phyloP scores from a whole-genome alignment of 1,140 invertebrate species.

The Drosophila tsacasi region DNA sequence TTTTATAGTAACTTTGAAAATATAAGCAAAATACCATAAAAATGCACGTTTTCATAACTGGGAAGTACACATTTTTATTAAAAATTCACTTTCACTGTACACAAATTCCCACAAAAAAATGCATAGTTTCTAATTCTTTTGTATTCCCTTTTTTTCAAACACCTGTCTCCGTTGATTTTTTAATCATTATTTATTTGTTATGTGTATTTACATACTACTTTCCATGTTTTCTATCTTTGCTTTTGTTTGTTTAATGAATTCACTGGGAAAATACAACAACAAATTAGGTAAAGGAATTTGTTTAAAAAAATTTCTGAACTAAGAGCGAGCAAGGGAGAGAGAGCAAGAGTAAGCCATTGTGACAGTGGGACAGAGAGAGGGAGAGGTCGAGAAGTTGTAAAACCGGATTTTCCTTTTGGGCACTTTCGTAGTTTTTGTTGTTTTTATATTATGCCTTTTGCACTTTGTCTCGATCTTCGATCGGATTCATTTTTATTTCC shows the following conservation, averaged over 20 bases:
- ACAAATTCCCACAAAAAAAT: constrained; percentile 10
- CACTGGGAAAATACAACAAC: constrained; percentile 21
- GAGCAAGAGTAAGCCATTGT: constrained; percentile 23
- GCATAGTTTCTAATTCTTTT: constrained; percentile 13
- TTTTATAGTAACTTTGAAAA: not conserved
- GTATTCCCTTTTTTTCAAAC: constrained; percentile 11
- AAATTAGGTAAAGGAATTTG: constrained; percentile 24
- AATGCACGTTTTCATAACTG: not conserved
- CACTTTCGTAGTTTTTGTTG: constrained; percentile 49
- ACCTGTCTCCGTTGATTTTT: constrained; percentile 27
- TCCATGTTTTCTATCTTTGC: constrained; percentile 21
- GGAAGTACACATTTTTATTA: not conserved
- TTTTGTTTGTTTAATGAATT: constrained; percentile 22
- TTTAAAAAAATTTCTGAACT: constrained; percentile 26
- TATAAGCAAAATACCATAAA: not conserved
- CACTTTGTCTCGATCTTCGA: constrained; percentile 72
- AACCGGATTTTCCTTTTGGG: constrained; percentile 83
- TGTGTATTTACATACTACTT: constrained; percentile 15
- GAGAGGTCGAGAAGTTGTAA: constrained; percentile 72
- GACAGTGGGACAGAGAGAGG: constrained; percentile 9
- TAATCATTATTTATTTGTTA: constrained; percentile 34
- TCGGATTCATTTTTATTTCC: constrained; percentile 32
- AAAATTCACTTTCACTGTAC: constrained; percentile 17
- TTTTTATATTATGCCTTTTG: constrained; percentile 68
- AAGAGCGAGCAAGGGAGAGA: not conserved